Base-by-base conservation (phyloP, 1,140 invertebrate species). In the Drosophila willistoni region DNA sequence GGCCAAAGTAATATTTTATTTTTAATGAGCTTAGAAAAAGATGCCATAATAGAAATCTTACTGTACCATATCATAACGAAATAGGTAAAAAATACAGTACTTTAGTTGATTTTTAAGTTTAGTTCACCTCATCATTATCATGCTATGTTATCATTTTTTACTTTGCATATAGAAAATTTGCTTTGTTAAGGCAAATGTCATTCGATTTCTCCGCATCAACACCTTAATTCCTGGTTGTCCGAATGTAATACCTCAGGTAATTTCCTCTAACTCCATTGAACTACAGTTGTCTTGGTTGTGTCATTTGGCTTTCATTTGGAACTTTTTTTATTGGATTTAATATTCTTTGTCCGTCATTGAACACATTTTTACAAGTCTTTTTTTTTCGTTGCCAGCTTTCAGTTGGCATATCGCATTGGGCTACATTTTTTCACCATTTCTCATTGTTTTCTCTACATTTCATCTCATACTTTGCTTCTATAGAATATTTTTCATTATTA, bases 401-500 rank as follows among this genome's bases (percentile, higher is more conserved):
- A 54, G 55, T 57, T 57, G 55, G 54, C 22, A 33, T 51, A 10
- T 36, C 19, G 34, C 47, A 33, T 17, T 14, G 29, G 9, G 2
- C 33, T 39, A 39, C 36, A 39, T 39, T 13, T 12, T 39, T 12
- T 13, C 36, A 12, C 36, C 12, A 13, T 12, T 39, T 19, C 19
- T 7, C 6, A 17, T n/a, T 10, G 6, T 59, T 65, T 33, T 41
- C 19, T 29, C 34, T 22, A 22, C 39, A 13, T 33, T 57, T 68
- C 59, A 22, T 51, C 17, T 51, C 17, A 19, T 51, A 51, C 44
- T 51, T 17, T 47, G n/a, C 4, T 54, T 63, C 29, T 33, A 84
- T 39, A 65, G 71, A 69, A 62, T 54, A 56, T 47, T 65, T 70
- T 80, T 79, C 73, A 81, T 74, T 81, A 81, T 77, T 68, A 67